Base-by-base conservation (phyloP, 2,888 invertebrate genomes). In the Netelia fuscicornis region DNA sequence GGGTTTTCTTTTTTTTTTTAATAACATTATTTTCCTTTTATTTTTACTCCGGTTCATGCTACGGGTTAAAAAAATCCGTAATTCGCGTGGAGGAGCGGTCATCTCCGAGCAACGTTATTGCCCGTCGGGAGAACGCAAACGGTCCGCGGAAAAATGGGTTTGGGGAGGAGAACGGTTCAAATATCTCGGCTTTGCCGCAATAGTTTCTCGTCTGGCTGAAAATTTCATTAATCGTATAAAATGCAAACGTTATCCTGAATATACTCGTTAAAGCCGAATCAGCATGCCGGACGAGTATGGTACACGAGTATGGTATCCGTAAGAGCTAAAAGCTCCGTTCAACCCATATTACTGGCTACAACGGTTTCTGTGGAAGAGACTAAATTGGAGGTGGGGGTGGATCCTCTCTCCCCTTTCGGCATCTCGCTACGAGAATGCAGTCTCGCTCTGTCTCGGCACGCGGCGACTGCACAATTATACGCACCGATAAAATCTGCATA, bases 231-330 rank as follows among this genome's bases (percentile, higher is more conserved):
- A 84, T 84, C 80, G 76, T 58, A 80, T 76, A 72, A 80, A 84
- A 84, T 76, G 84, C 80, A 76, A 84, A 80, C 80, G 76, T 84
- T 80, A 76, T 80, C 65, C 75, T 79, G 84, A 84, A 80, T 84
- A 84, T 71, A 80, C 84, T 84, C 84, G 80, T 84, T 84, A 84
- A 84, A 84, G 71, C 76, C 80, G 84, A 76, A 84, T 84, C 84
- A 84, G 76, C 84, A 84, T 84, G 62, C 83, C 58, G 62, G 74
- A n/a, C 56, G 83, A 58, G 75, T 71, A 62, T 79, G 62, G 60
- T 78, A 78, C 25, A 68, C 62, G 10, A 48, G 48, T 48, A 48
- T 48, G 74, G 48, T 48, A 48, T 13, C 10, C 48, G 48, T 48
- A 13, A 25, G 76, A 62, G 68, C 60, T 68, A 54, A 56, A 52